phyloP scores from a whole-genome alignment of 1,140 invertebrate genomes.

The Medauroidea extradentata region DNA sequence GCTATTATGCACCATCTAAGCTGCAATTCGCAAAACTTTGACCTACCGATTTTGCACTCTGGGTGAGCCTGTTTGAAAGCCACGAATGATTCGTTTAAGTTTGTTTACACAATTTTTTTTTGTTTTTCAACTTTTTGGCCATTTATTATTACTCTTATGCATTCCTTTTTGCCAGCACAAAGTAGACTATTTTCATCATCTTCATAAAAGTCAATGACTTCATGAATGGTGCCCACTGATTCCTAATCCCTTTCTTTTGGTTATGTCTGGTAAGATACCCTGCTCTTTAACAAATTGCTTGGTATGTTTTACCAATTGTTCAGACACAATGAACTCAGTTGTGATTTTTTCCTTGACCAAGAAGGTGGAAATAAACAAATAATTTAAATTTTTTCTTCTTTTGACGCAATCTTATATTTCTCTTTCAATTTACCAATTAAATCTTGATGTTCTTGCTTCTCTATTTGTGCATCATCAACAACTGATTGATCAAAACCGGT shows the following conservation, averaged over 20 bases:
- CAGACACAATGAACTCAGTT: constrained; percentile 14
- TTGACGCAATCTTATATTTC: constrained; percentile 9
- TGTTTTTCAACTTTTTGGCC: too few species aligned
- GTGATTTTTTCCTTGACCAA: background rate
- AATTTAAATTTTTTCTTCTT: constrained; percentile 15
- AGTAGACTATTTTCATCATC: too few species aligned
- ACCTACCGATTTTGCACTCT: too few species aligned
- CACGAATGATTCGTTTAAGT: too few species aligned
- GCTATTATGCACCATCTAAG: too few species aligned
- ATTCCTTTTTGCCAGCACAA: too few species aligned
- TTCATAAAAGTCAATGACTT: background rate
- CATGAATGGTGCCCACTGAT: constrained; percentile 7
- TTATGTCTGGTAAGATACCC: constrained; percentile 11
- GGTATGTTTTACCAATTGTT: constrained; percentile 6
- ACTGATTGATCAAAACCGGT: background rate
- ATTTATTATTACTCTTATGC: too few species aligned
- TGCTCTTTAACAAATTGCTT: constrained; percentile 8
- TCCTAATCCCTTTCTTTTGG: background rate
- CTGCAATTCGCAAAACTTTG: too few species aligned
- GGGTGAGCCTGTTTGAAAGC: too few species aligned
- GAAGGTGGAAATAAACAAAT: constrained; percentile 14
- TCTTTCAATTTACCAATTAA: constrained; percentile 2
- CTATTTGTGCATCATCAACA: too few species aligned
- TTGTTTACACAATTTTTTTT: too few species aligned
- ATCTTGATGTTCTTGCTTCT: constrained; percentile 2